Evolutionary conservation across 2,888 invertebrate genomes (phyloP), one percentile per base, ranked within the genome.

Genomic region (Drymonia ruficornis): DNA sequence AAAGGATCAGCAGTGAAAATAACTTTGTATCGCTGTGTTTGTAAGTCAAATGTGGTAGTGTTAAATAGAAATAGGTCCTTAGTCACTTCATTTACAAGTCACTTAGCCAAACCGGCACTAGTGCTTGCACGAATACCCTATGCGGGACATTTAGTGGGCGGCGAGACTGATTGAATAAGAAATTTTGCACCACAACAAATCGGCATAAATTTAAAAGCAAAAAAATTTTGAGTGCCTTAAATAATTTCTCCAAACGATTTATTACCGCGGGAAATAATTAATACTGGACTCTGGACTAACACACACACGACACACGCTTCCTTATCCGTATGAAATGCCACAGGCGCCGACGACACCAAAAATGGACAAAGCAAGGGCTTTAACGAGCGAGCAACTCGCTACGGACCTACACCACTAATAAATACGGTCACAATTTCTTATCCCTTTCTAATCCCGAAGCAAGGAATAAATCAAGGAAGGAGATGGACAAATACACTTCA

Each of bases 351-450:
- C 77, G 63, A 53, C 58, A 61, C 83, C 83, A 79, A 77, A 88
- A 81, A 87, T 78, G 86, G 87, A 74, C 71, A 59, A 60, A 68
- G 65, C 72, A 73, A 77, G 72, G 70, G 70, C 75, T 80, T 76
- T 85, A 89, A 86, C 84, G 84, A 88, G 78, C 76, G 56, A 61
- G 68, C 67, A 73, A 72, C 72, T 70, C 55, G 66, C 63, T 71
- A 66, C 75, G 76, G 72, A 74, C 70, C 70, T 67, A 70, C 68
- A 62, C 71, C 73, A 65, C 53, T 65, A 61, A 70, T 69, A 74
- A 69, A 72, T 69, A 73, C 67, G 59, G 55, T 61, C 55, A 65
- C 44, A 52, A 59, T 52, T 53, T 58, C 47, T 16, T 51, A 43
- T 74, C 59, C 52, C 63, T 61, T 54, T 70, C 57, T 49, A 43